Evolutionary conservation across 2,888 invertebrate species (phyloP).

Genomic region (Theristus sp.): DNA sequence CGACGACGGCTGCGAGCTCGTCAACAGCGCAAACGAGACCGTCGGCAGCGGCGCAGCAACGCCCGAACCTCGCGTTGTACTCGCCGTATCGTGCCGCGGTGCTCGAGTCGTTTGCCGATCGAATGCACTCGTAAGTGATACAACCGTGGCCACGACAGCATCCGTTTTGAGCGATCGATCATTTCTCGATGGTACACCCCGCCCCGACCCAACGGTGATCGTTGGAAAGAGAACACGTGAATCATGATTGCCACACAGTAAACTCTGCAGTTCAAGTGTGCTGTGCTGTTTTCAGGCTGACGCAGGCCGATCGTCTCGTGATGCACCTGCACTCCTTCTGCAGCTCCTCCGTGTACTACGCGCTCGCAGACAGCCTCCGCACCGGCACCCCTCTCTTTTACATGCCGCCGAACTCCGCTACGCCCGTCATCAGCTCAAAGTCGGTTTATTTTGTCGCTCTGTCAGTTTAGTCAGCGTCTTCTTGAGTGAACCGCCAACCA

Average conservation of each 20-base stretch:
- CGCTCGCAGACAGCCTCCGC: slow-evolving; percentile 41
- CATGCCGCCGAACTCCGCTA: slow-evolving; percentile 31
- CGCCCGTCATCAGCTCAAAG: slow-evolving; percentile 27
- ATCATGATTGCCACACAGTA: too few relatives aligned
- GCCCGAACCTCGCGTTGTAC: neutral
- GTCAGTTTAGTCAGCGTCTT: too few relatives aligned
- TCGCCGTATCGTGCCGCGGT: neutral
- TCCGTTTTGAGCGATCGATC: too few relatives aligned
- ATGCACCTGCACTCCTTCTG: slow-evolving; percentile 52
- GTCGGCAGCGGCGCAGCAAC: neutral
- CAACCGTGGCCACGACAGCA: too few relatives aligned
- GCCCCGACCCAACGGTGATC: too few relatives aligned
- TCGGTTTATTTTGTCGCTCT: slow-evolving; percentile 9
- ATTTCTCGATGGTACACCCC: too few relatives aligned
- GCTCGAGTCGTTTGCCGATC: neutral
- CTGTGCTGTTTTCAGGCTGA: too few relatives aligned
- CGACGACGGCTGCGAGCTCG: too few relatives aligned
- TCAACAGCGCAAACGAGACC: neutral
- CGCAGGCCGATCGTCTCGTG: slow-evolving; percentile 47
- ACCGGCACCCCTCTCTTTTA: slow-evolving; percentile 49
- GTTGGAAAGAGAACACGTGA: too few relatives aligned
- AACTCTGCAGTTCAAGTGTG: too few relatives aligned
- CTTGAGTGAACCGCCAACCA: too few relatives aligned
- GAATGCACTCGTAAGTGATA: neutral
- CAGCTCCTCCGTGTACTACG: slow-evolving; percentile 43